Evolutionary conservation across 2,113 vertebrate genomes (phyloP).

Genomic region (Strix aluco): DNA sequence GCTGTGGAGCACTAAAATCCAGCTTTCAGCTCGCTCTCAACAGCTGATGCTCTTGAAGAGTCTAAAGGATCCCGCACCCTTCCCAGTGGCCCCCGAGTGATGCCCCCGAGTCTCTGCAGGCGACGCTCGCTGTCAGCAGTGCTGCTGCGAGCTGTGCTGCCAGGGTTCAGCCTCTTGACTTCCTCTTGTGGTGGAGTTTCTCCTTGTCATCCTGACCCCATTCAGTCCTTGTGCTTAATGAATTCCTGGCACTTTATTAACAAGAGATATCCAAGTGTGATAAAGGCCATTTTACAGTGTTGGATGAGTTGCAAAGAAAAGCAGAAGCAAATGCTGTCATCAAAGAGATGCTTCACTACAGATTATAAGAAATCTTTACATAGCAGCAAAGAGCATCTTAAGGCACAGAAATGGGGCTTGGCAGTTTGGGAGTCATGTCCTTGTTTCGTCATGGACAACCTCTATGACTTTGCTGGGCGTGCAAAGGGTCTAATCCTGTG

Average conservation of each 20-base stretch:
- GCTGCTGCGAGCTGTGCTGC: not conserved
- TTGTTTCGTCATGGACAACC: not conserved
- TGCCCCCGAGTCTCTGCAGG: not conserved
- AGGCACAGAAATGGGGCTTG: not conserved
- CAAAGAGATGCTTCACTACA: not conserved
- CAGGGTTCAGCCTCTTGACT: not conserved
- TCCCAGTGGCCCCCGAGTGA: accelerated
- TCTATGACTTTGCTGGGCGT: not conserved
- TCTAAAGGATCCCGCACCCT: not conserved
- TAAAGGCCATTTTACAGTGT: not conserved
- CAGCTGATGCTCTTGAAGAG: not conserved
- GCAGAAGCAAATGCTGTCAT: not conserved
- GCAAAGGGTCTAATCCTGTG: not conserved
- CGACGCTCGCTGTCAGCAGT: not conserved
- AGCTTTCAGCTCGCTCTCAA: not conserved
- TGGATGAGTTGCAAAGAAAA: not conserved
- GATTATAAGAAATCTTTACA: not conserved
- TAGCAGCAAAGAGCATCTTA: not conserved
- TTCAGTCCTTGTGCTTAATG: not conserved
- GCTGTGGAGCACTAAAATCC: not conserved
- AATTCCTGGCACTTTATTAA: constrained; percentile 46
- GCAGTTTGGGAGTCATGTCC: not conserved
- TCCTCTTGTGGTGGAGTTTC: constrained; percentile 4
- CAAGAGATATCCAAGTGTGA: constrained; percentile 17
- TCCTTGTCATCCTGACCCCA: constrained; percentile 23